A percentile compares a stretch with the other conserved stretches of the same genome.
These are phyloP conservation scores for Actenoides lindsayi DNA, from an alignment of 2,113 vertebrate genomes.

Conservation along the genomic window DNA sequence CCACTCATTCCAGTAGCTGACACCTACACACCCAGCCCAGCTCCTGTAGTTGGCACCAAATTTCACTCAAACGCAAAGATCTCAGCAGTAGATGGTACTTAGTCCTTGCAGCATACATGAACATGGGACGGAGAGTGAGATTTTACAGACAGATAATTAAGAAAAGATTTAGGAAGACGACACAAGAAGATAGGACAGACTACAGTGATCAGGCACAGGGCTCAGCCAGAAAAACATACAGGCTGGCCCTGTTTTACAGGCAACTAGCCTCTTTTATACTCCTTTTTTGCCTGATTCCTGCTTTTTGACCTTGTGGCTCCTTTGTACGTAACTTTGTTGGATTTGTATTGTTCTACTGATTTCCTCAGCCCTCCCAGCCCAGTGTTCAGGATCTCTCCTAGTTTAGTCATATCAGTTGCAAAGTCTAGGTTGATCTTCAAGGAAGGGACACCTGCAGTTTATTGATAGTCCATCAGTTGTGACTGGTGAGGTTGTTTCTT, in stretches of 20 bases:
- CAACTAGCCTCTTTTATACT: neutral
- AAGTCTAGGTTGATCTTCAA: neutral
- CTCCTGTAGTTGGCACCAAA: neutral
- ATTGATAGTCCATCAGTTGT: neutral
- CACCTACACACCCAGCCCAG: neutral
- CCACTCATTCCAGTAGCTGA: neutral
- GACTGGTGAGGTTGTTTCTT: neutral
- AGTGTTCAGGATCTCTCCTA: neutral
- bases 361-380: neutral
- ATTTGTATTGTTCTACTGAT: neutral
- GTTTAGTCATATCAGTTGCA: neutral
- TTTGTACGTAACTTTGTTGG: neutral
- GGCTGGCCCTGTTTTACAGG: neutral
- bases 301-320: neutral
- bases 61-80: neutral
- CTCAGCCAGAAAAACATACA: fast-evolving
- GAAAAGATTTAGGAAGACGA: neutral
- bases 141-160: neutral
- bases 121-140: too few relatives aligned
- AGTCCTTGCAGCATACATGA: neutral
- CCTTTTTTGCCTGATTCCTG: neutral
- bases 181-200: neutral
- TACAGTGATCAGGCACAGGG: neutral
- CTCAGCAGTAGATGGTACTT: neutral
- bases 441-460: neutral